Evolutionary conservation across 1,140 invertebrate genomes (phyloP).

Genomic region (Hycleus phaleratus): DNA sequence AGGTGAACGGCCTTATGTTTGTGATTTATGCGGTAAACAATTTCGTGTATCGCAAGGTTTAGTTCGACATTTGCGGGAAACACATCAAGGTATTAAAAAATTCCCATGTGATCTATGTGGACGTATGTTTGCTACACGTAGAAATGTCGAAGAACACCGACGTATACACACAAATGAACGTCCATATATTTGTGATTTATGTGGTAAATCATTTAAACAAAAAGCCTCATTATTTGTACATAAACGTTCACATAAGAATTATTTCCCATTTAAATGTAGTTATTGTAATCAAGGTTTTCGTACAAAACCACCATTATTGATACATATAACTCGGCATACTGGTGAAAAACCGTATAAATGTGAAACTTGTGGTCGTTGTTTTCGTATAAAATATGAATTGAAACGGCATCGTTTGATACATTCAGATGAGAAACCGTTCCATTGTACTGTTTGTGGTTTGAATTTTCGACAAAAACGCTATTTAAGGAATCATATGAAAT

Average conservation of each 20-base stretch:
- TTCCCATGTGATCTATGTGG: conserved; percentile 50
- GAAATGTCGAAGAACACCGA: conserved; percentile 43
- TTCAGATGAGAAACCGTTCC: conserved; percentile 46
- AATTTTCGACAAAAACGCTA: conserved; percentile 45
- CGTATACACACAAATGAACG: conserved; percentile 42
- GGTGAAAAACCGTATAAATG: conserved; percentile 60
- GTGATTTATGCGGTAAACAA: conserved; percentile 64
- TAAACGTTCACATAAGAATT: conserved; percentile 46
- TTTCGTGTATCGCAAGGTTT: conserved; percentile 58
- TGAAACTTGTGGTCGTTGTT: conserved; percentile 46
- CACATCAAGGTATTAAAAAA: conserved; percentile 54
- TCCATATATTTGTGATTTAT: conserved; percentile 50
- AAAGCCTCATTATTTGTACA: conserved; percentile 50
- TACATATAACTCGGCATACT: conserved; percentile 56
- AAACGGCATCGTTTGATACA: conserved; percentile 47
- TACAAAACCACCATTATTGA: conserved; percentile 47
- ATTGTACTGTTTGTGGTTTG: conserved; percentile 40
- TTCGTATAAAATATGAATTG: conserved; percentile 46
- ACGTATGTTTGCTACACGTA: conserved; percentile 45
- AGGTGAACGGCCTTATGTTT: conserved; percentile 64
- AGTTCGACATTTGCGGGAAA: conserved; percentile 52
- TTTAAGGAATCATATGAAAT: conserved; percentile 43
- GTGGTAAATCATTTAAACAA: conserved; percentile 51
- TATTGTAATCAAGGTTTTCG: conserved; percentile 56
- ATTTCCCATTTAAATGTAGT: conserved; percentile 51